phyloP scores from a whole-genome alignment of 1,140 invertebrate species.

The Calephelis virginiensis region DNA sequence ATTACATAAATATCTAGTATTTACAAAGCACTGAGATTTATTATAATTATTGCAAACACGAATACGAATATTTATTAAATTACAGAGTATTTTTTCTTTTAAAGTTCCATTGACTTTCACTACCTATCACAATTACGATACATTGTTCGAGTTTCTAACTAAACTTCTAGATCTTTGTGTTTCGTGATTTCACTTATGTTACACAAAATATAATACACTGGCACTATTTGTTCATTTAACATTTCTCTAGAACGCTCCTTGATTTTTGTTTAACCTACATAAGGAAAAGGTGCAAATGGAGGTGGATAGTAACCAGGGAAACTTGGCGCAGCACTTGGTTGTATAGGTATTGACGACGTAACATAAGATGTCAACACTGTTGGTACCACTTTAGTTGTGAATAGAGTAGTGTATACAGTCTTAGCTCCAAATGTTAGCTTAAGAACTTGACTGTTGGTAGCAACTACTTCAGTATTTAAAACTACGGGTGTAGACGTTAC shows the following conservation, averaged over 20 bases:
- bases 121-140: slow-evolving; percentile 32
- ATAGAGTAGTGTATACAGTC: slow-evolving; percentile 91
- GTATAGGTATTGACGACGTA: slow-evolving; percentile 86
- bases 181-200: slow-evolving; percentile 17
- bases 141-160: slow-evolving; percentile 16
- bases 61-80: not conserved
- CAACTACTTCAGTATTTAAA: slow-evolving; percentile 87
- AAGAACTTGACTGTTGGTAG: slow-evolving; percentile 89
- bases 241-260: slow-evolving; percentile 14
- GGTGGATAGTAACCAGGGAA: slow-evolving; percentile 87
- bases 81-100: not conserved
- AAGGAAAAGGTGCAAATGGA: slow-evolving; percentile 86
- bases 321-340: slow-evolving; percentile 78
- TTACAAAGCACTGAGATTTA: slow-evolving; percentile 45
- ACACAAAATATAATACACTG: slow-evolving; percentile 12
- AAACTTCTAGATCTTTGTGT: not conserved
- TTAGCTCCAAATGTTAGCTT: slow-evolving; percentile 93
- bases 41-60: slow-evolving; percentile 19
- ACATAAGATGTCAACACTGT: slow-evolving; percentile 90
- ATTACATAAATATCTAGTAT: slow-evolving; percentile 52
- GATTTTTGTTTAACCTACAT: slow-evolving; percentile 81
- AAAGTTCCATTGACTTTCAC: slow-evolving; percentile 33
- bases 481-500: slow-evolving; percentile 90
- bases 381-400: slow-evolving; percentile 90
- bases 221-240: slow-evolving; percentile 16